phyloP scores from a whole-genome alignment of 2,113 vertebrate species.

The Astur gentilis region DNA sequence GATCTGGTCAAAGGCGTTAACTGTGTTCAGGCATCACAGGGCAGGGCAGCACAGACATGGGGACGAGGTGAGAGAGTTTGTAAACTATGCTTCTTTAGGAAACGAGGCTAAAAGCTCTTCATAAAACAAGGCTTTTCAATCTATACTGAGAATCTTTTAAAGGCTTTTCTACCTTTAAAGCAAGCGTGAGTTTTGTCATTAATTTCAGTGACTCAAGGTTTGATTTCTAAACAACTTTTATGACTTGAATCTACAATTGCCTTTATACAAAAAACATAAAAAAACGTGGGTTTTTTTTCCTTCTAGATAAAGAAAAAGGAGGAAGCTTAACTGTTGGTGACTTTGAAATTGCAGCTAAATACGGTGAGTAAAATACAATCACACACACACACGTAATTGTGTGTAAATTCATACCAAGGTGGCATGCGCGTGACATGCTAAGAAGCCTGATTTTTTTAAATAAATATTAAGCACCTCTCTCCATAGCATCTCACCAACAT shows the following conservation, averaged over 20 bases:
- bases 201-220: background rate
- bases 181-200: background rate
- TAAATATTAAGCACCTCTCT: background rate
- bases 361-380: slow-evolving; percentile 71
- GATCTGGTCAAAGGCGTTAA: background rate
- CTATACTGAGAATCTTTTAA: background rate
- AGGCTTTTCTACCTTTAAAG: background rate
- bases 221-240: background rate
- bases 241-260: background rate
- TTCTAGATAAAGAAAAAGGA: slow-evolving; percentile 78
- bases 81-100: background rate
- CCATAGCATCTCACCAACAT: background rate
- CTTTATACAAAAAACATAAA: background rate
- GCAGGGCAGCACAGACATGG: background rate
- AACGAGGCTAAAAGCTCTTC: background rate
- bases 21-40: background rate
- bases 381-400: background rate
- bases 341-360: slow-evolving; percentile 82
- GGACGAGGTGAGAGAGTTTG: background rate
- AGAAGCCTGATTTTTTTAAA: background rate
- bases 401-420: background rate
- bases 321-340: slow-evolving; percentile 77
- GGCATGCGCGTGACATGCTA: background rate
- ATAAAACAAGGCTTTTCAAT: background rate
- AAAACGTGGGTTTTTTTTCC: background rate